A percentile compares a stretch with the other conserved stretches of the same genome.
These are phyloP conservation scores for Gryllus bimaculatus DNA, from an alignment of 1,140 invertebrate species.

Conservation along the genomic window DNA sequence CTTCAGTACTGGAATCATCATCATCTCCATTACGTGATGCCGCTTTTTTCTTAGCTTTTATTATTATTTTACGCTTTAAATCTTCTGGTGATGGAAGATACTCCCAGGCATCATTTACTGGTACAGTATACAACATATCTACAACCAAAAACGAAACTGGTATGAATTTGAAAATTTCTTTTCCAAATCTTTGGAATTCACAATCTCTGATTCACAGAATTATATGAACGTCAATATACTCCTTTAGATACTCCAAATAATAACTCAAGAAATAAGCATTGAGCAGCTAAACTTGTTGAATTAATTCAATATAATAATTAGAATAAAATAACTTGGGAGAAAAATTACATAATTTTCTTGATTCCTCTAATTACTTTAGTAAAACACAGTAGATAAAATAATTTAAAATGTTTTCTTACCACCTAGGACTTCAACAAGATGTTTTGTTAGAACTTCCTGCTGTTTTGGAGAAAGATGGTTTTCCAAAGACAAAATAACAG, in stretches of 20 bases:
- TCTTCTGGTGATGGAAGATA: slow-evolving; percentile 34
- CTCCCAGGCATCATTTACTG: slow-evolving; percentile 28
- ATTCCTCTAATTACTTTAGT: too few relatives aligned
- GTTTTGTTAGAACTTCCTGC: slow-evolving; percentile 42
- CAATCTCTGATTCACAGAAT: too few relatives aligned
- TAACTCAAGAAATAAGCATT: too few relatives aligned
- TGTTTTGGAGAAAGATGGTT: slow-evolving; percentile 46
- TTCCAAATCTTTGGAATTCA: too few relatives aligned
- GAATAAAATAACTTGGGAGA: too few relatives aligned
- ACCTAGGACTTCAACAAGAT: slow-evolving; percentile 42
- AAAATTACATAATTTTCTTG: too few relatives aligned
- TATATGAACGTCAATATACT: too few relatives aligned
- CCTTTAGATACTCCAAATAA: too few relatives aligned
- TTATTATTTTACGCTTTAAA: slow-evolving; percentile 38
- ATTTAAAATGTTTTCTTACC: slow-evolving; percentile 28
- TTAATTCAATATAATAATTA: too few relatives aligned
- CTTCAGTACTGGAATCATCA: slow-evolving; percentile 16
- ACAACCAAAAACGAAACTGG: slow-evolving; percentile 6
- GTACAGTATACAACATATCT: slow-evolving; percentile 33
- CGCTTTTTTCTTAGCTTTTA: slow-evolving; percentile 37
- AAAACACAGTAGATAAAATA: not conserved
- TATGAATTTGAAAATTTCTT: too few relatives aligned
- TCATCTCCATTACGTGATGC: slow-evolving; percentile 27
- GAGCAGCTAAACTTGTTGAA: too few relatives aligned
- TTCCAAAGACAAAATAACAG: slow-evolving; percentile 48